Conservation (phyloP, 2,888 invertebrate genomes). For the Stenchaetothrips biformis region DNA sequence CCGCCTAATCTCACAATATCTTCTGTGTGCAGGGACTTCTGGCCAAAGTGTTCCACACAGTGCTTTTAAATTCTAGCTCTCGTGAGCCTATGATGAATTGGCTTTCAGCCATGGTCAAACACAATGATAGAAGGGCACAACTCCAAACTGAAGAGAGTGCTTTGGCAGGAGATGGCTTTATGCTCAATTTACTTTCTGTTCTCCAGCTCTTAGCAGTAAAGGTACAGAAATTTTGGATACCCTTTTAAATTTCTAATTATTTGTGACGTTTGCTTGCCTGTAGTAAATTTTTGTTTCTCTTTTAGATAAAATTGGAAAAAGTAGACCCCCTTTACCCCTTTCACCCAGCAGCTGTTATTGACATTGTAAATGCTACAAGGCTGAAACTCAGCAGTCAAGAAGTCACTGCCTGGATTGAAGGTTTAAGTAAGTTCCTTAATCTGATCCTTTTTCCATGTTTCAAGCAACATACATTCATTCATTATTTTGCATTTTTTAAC, state of each 20-base stretch:
- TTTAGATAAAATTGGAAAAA: slow-evolving; percentile 73
- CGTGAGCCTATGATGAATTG: slow-evolving; percentile 75
- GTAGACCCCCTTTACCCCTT: slow-evolving; percentile 87
- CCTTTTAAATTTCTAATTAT: not conserved
- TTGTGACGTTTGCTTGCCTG: not conserved
- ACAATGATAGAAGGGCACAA: slow-evolving; percentile 84
- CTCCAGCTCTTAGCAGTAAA: slow-evolving; percentile 85
- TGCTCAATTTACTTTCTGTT: slow-evolving; percentile 88
- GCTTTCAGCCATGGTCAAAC: slow-evolving; percentile 67
- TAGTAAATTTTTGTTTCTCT: slow-evolving; percentile 28
- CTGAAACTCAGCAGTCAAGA: slow-evolving; percentile 78
- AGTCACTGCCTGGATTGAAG: slow-evolving; percentile 67
- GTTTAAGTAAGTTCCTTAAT: slow-evolving; percentile 52
- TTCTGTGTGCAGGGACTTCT: slow-evolving; percentile 54
- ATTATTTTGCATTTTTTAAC: slow-evolving; percentile 12
- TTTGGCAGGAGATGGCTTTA: slow-evolving; percentile 89
- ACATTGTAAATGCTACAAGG: slow-evolving; percentile 69
- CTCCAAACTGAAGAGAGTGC: slow-evolving; percentile 83
- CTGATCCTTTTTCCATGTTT: not conserved
- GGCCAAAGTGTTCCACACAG: slow-evolving; percentile 75
- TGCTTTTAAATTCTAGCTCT: slow-evolving; percentile 75
- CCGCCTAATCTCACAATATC: slow-evolving; percentile 18
- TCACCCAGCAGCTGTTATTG: slow-evolving; percentile 68
- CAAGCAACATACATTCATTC: not conserved
- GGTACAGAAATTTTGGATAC: slow-evolving; percentile 42